Evolutionary conservation across 2,113 vertebrate species (phyloP).

Genomic region (Grus americana): DNA sequence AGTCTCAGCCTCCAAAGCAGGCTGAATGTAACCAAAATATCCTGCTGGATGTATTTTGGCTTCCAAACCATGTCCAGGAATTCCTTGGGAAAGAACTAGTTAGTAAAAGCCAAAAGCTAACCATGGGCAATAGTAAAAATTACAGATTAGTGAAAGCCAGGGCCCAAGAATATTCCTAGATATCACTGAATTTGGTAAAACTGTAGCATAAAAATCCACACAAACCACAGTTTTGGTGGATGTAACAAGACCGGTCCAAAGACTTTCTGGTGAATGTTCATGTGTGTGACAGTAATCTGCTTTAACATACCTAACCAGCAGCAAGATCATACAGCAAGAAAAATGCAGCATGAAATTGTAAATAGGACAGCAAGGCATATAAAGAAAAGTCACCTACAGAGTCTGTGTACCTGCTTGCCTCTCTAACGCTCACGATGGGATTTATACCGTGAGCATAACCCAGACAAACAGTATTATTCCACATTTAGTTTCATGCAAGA

Average conservation of each 20-base stretch:
- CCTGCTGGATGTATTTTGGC: neutral
- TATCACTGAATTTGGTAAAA: neutral
- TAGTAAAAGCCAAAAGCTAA: neutral
- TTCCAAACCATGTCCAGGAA: neutral
- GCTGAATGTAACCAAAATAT: neutral
- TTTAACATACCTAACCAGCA: neutral
- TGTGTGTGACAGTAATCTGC: neutral
- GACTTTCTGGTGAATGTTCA: neutral
- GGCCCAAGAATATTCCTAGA: neutral
- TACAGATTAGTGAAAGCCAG: neutral
- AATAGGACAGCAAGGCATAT: neutral
- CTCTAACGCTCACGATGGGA: neutral
- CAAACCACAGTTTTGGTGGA: neutral
- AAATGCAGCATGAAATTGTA: conserved; percentile 12
- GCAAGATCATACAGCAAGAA: neutral
- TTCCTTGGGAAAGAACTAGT: neutral
- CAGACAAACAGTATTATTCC: conserved; percentile 35
- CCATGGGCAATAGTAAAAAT: neutral
- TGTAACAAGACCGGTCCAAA: neutral
- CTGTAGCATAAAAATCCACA: neutral
- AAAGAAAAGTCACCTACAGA: neutral
- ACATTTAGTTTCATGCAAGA: neutral
- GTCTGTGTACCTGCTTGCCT: neutral
- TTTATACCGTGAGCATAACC: conserved; percentile 11
- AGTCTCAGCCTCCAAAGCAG: neutral